These are phyloP conservation scores for Drosophila tropicalis DNA, from an alignment of 1,140 invertebrate species.

Conservation along the genomic window DNA sequence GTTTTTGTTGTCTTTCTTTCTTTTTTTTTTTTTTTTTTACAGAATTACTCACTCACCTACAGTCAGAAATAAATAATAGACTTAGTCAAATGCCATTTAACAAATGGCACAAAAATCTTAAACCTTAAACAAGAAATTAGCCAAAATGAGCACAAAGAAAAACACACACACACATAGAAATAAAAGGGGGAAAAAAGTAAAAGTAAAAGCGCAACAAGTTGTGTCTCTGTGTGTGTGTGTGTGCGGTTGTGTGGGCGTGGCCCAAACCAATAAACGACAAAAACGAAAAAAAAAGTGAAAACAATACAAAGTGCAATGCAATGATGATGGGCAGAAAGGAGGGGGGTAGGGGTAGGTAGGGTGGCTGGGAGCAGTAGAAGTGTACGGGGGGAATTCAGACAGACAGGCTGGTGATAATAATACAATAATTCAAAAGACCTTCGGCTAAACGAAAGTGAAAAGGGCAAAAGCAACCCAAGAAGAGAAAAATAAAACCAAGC, in stretches of 20 bases:
- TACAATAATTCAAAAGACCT: slow-evolving; percentile 5
- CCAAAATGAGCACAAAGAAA: slow-evolving; percentile 40
- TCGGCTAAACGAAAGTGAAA: slow-evolving; percentile 62
- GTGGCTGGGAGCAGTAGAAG: too few relatives aligned
- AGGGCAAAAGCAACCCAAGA: slow-evolving; percentile 47
- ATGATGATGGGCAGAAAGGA: not conserved
- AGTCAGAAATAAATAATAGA: too few relatives aligned
- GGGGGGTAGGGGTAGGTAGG: too few relatives aligned
- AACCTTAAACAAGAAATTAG: slow-evolving; percentile 14
- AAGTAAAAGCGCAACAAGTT: slow-evolving; percentile 58
- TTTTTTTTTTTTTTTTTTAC: too few relatives aligned
- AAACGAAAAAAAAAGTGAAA: slow-evolving; percentile 20
- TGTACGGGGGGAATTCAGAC: too few relatives aligned
- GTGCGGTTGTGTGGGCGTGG: slow-evolving; percentile 27
- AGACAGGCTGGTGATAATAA: slow-evolving; percentile 10
- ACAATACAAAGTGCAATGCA: slow-evolving; percentile 34
- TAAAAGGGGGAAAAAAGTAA: slow-evolving; percentile 24
- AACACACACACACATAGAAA: not conserved
- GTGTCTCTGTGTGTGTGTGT: slow-evolving; percentile 40
- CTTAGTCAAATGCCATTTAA: too few relatives aligned
- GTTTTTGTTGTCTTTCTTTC: too few relatives aligned
- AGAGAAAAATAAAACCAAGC: too few relatives aligned
- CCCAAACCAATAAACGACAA: slow-evolving; percentile 11
- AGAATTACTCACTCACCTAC: too few relatives aligned
- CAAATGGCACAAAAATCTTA: too few relatives aligned